Evolutionary conservation across 1,140 invertebrate genomes (phyloP).

Genomic region (Reticulitermes speratus): DNA sequence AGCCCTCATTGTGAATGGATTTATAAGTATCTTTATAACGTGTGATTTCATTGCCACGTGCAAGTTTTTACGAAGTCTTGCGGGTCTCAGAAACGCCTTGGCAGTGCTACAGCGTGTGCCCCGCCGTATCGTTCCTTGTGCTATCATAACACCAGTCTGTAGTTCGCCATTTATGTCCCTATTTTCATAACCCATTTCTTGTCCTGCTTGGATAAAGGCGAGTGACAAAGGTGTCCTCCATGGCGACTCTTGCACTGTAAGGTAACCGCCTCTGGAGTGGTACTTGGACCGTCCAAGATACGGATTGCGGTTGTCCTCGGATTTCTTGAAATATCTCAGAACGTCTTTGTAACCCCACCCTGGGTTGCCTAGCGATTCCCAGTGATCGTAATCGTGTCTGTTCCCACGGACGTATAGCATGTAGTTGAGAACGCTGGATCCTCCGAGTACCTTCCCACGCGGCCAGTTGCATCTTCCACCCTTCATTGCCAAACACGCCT

Average conservation of each 20-base stretch:
- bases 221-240: slow-evolving; percentile 78
- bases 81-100: slow-evolving; percentile 82
- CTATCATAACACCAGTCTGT: slow-evolving; percentile 84
- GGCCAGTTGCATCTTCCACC: slow-evolving; percentile 81
- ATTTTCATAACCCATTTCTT: slow-evolving; percentile 83
- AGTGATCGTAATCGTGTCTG: slow-evolving; percentile 82
- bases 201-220: slow-evolving; percentile 82
- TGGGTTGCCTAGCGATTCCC: slow-evolving; percentile 81
- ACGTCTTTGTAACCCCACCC: slow-evolving; percentile 90
- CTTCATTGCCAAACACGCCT: slow-evolving; percentile 66
- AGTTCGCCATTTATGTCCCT: slow-evolving; percentile 82
- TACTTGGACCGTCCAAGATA: slow-evolving; percentile 69
- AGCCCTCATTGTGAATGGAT: slow-evolving; percentile 67
- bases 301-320: slow-evolving; percentile 84
- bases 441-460: slow-evolving; percentile 81
- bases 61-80: slow-evolving; percentile 73
- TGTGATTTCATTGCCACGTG: slow-evolving; percentile 76
- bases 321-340: slow-evolving; percentile 86
- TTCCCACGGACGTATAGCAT: slow-evolving; percentile 93
- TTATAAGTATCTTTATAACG: slow-evolving; percentile 68
- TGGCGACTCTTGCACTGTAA: slow-evolving; percentile 82
- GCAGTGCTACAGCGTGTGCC: slow-evolving; percentile 87
- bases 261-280: slow-evolving; percentile 70
- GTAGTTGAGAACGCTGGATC: slow-evolving; percentile 89
- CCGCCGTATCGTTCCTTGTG: slow-evolving; percentile 83